Evolutionary conservation across 2,888 invertebrate genomes (phyloP), one percentile per base, ranked within the genome.

Genomic region (Heliconius cydno): DNA sequence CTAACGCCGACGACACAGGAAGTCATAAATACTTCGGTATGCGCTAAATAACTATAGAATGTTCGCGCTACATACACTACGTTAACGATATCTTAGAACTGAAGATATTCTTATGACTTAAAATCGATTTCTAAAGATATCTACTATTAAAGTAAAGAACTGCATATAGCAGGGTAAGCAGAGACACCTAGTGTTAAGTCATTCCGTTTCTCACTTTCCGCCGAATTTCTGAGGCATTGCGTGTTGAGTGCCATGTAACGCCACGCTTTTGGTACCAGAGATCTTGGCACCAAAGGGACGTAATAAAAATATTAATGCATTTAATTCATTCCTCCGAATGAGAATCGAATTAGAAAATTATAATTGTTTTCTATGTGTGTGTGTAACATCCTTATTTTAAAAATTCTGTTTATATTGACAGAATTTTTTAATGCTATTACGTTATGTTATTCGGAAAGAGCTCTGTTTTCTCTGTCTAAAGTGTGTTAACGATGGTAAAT

Each of bases 1-100:
- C 71, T 77, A 67, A 73, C 80, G 85, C 83, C 86, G 90, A 87
- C 90, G 88, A 90, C 90, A 91, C 92, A 88, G 94, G 93, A 93
- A 92, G 92, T 92, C 89, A 88, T 94, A 92, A 93, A 93, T 87
- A 85, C 85, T 83, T 78, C 76, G 75, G 25, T 78, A 63, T 75
- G 76, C 74, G 76, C 63, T 66, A 41, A 67, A 77, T 70, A 85
- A 84, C 85, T 84, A 82, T 85, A 88, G 85, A 85, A 86, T 85
- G 84, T 83, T 86, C 81, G 84, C 80, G 81, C 84, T 84, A 83
- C 57, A 13, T 72, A 72, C 30, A 30, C 28, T 52, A 72, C 52
- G 28, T 72, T 57, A 57, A 52, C 30, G 30, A 72, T 72, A 46
- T 72, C 57, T 57, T 72, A 57, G 52, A 57, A 72, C 52, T 72